phyloP scores from a whole-genome alignment of 1,140 invertebrate species.

The Drosophila bifasciata region DNA sequence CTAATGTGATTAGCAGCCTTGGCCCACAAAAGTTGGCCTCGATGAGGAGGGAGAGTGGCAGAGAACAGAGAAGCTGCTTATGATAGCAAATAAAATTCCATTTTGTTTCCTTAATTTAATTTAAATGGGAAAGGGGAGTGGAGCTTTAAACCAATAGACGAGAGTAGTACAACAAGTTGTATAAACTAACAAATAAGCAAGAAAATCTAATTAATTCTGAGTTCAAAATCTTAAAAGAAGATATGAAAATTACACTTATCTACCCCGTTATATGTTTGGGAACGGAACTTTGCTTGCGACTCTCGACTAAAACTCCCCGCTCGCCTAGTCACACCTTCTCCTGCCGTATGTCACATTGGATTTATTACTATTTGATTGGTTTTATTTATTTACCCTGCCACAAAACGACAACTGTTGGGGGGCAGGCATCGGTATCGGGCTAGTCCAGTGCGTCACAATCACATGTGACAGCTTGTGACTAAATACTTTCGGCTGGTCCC shows the following conservation, averaged over 20 bases:
- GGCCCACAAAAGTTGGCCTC: slow-evolving; percentile 32
- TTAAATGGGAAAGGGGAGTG: slow-evolving; percentile 33
- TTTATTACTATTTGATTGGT: slow-evolving; percentile 65
- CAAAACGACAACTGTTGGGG: slow-evolving; percentile 61
- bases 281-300: slow-evolving; percentile 19
- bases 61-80: slow-evolving; percentile 22
- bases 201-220: too few species aligned
- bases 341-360: slow-evolving; percentile 30
- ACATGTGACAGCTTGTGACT: slow-evolving; percentile 62
- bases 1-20: slow-evolving; percentile 53
- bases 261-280: too few species aligned
- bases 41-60: neutral
- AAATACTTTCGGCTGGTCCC: slow-evolving; percentile 54
- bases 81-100: slow-evolving; percentile 46
- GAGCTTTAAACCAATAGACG: neutral
- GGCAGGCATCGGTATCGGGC: neutral
- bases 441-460: slow-evolving; percentile 42
- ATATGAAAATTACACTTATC: too few species aligned
- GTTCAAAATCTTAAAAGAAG: too few species aligned
- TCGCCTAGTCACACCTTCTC: slow-evolving; percentile 7
- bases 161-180: too few species aligned
- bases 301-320: neutral
- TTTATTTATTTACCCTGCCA: slow-evolving; percentile 62
- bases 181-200: too few species aligned
- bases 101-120: slow-evolving; percentile 33